Conservation (phyloP, 2,113 vertebrate genomes). For the Philantomba maxwellii region DNA sequence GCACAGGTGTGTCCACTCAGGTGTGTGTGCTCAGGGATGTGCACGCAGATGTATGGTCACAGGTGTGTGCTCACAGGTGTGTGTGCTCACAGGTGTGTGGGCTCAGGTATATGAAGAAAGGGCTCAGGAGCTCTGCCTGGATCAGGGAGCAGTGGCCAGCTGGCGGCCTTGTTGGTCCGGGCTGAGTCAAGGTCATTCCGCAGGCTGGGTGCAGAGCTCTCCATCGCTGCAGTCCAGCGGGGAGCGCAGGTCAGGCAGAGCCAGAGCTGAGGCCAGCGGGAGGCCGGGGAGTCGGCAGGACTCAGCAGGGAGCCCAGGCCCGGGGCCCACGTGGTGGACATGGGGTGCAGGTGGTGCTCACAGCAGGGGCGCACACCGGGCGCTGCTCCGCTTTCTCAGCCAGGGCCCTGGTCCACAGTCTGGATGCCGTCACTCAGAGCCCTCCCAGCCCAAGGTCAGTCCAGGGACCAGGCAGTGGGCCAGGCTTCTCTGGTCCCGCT, state of each 20-base stretch:
- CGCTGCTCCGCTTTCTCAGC: accelerated
- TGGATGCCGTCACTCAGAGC: accelerated
- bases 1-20: neutral
- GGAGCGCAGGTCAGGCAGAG: neutral
- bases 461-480: accelerated
- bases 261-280: accelerated
- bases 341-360: accelerated
- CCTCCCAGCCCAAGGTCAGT: neutral
- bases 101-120: accelerated
- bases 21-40: accelerated
- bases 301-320: neutral
- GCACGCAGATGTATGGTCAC: neutral
- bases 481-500: neutral
- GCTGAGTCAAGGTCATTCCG: neutral
- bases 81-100: no score
- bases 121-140: neutral
- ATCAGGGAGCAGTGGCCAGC: neutral
- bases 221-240: accelerated
- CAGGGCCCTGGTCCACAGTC: neutral
- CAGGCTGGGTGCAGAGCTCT: no score
- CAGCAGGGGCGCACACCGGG: accelerated
- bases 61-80: neutral
- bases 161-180: accelerated
- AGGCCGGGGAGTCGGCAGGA: neutral
- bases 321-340: accelerated